phyloP scores from a whole-genome alignment of 2,113 vertebrate species.

The Sylvietta virens region DNA sequence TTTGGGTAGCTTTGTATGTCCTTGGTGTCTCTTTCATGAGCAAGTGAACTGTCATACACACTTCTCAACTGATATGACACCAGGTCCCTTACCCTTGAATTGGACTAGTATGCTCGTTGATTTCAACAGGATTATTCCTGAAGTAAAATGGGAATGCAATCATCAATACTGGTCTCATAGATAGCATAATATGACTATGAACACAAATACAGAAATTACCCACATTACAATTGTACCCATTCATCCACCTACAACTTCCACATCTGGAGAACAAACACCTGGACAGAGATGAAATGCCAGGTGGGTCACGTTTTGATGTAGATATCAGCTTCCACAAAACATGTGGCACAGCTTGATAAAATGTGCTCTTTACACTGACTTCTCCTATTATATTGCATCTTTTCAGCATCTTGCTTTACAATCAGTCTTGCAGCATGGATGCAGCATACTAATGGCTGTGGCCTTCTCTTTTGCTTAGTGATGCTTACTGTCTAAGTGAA shows the following conservation, averaged over 20 bases:
- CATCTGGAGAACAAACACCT: background rate
- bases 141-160: background rate
- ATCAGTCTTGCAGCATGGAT: background rate
- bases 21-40: background rate
- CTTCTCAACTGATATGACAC: background rate
- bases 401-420: background rate
- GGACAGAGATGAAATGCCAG: rapidly evolving
- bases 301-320: background rate
- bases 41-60: background rate
- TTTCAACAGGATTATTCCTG: background rate
- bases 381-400: background rate
- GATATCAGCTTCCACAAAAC: background rate
- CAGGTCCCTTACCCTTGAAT: background rate
- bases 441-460: background rate
- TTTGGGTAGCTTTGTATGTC: background rate
- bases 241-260: background rate
- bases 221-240: rapidly evolving
- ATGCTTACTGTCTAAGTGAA: background rate
- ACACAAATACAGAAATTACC: background rate
- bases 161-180: background rate
- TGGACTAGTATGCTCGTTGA: background rate
- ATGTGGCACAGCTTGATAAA: background rate
- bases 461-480: background rate
- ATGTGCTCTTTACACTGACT: background rate
- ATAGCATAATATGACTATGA: background rate